Conservation (phyloP, 2,113 vertebrate species). For the Anseranas semipalmata region DNA sequence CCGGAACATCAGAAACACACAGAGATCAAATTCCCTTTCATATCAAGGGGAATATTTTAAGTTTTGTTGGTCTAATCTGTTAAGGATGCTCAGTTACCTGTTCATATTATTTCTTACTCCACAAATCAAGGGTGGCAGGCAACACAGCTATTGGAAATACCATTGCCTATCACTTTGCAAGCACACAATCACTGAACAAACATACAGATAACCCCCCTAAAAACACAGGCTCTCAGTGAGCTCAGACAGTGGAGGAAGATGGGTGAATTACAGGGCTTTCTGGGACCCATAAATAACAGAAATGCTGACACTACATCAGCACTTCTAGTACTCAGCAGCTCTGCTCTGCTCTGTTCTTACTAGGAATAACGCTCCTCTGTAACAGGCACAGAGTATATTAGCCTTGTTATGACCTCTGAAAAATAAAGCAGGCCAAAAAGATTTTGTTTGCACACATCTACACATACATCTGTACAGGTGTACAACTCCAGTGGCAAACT, state of each 20-base stretch:
- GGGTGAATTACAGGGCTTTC: neutral
- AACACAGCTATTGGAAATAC: neutral
- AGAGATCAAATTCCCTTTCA: neutral
- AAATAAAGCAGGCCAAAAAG: neutral
- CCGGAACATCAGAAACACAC: neutral
- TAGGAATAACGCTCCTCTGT: rapidly evolving
- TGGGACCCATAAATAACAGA: neutral
- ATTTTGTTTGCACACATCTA: neutral
- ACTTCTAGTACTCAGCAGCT: neutral
- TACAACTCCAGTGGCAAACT: neutral
- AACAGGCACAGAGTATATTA: rapidly evolving
- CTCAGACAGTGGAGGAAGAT: neutral
- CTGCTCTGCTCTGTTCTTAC: neutral
- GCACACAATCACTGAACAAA: neutral
- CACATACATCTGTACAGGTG: neutral
- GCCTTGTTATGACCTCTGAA: neutral
- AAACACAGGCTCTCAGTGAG: neutral
- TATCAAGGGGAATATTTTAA: neutral
- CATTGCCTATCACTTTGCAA: neutral
- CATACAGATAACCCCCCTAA: neutral
- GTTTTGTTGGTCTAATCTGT: neutral
- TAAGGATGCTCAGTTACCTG: neutral
- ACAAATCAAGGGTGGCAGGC: neutral
- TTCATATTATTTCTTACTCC: neutral
- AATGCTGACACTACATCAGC: neutral